Evolutionary conservation across 2,888 invertebrate species (phyloP).

Genomic region (Helicoverpa assulta): DNA sequence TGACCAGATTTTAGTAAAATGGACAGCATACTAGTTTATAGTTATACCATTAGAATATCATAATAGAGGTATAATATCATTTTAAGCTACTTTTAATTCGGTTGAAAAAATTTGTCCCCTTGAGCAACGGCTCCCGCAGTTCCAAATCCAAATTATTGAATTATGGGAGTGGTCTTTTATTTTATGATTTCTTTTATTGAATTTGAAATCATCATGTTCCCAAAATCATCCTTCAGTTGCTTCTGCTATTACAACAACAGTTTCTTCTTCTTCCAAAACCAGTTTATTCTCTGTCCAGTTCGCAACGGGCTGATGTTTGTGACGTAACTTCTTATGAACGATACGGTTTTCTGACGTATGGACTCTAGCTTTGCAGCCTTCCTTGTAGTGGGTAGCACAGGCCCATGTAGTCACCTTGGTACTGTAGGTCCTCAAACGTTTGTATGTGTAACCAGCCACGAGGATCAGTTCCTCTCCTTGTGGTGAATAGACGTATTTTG

Average conservation of each 20-base stretch:
- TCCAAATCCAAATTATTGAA: no score
- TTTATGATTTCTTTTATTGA: no score
- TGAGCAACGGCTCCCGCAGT: no score
- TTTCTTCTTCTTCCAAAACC: not conserved
- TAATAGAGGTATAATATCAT: no score
- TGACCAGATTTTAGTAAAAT: no score
- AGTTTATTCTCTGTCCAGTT: not conserved
- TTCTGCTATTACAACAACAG: not conserved
- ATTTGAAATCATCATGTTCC: not conserved
- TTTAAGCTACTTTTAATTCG: no score
- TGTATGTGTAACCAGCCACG: slow-evolving; percentile 37
- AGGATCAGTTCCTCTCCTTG: slow-evolving; percentile 26
- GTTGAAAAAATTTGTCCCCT: no score
- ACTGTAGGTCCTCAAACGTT: slow-evolving; percentile 1
- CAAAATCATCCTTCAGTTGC: not conserved
- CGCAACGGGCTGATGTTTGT: not conserved
- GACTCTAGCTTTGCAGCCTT: slow-evolving; percentile 14
- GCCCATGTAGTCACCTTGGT: slow-evolving; percentile 14
- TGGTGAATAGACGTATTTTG: slow-evolving; percentile 20
- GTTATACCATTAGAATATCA: no score
- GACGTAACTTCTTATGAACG: not conserved
- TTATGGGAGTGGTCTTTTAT: no score
- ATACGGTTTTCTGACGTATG: not conserved
- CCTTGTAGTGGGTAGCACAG: slow-evolving; percentile 17
- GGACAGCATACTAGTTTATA: no score